phyloP scores from a whole-genome alignment of 2,113 vertebrate genomes.

The Tragelaphus buxtoni region DNA sequence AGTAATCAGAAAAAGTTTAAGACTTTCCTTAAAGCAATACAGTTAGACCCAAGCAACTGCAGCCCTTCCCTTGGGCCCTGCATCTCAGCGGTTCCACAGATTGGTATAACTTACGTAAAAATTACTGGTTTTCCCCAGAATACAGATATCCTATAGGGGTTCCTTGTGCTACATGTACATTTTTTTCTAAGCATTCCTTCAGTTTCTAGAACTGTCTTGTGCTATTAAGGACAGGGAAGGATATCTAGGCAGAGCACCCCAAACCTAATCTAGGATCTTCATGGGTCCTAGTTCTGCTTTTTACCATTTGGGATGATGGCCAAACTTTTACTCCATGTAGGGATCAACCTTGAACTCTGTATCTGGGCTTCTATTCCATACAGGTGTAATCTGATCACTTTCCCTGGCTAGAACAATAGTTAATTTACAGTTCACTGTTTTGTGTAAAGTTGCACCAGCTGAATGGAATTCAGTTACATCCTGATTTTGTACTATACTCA shows the following conservation, averaged over 20 bases:
- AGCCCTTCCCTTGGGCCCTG: not conserved
- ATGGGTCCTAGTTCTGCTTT: not conserved
- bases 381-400: not conserved
- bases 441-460: not conserved
- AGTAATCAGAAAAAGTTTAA: not conserved
- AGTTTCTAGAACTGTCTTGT: not conserved
- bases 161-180: not conserved
- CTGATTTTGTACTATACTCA: not conserved
- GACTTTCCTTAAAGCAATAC: not conserved
- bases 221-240: not conserved
- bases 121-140: not conserved
- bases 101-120: not conserved
- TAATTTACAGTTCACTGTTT: not conserved
- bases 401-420: not conserved
- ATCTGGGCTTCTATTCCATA: not conserved
- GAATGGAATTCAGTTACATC: not conserved
- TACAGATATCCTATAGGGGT: not conserved
- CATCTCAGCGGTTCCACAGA: not conserved
- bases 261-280: not conserved
- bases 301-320: not conserved
- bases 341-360: not conserved
- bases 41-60: not conserved
- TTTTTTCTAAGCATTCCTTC: not conserved
- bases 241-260: not conserved
- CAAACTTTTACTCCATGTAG: not conserved